Base-by-base conservation (phyloP, 2,113 vertebrate species). In the Pseudopipra pipra region DNA sequence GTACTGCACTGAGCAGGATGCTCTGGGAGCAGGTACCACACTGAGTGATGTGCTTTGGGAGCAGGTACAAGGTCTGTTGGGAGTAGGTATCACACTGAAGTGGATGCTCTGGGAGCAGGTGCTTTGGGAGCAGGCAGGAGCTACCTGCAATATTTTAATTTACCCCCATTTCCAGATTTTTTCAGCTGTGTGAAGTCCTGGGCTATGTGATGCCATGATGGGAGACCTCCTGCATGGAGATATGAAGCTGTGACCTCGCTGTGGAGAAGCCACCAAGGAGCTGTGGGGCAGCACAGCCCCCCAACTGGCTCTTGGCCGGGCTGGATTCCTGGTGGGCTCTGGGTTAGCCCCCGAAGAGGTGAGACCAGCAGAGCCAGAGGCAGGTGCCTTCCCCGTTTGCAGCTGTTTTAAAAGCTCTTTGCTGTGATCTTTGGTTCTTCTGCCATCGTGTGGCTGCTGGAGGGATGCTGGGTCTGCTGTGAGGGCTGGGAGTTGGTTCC, bases 371-470 rank as follows among this genome's bases (percentile, higher is more conserved):
- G 25, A 30, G 8, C 31, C 59, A 54, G 12, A n/a, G 44, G 4
- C 63, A 37, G 46, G 9, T 12, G 28, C n/a, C 22, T 71, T 28
- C 5, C 31, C 31, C 9, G 7, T 9, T 24, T 2, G 59, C 52
- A 59, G 52, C 33, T 23, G 2, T 59, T 78, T 51, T 39, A 3
- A 11, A 44, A 9, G 46, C 0, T 1, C 24, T 49, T 49, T n/a
- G 77, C 73, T 3, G 9, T 31, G 86, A 6, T 61, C n/a, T 75
- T 93, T 91, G 92, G 33, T 61, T 91, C 81, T 91, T 28, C 87
- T 82, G 96, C 95, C 95, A 96, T 59, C 87, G 39, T 91, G 95
- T 93, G 95, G 93, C 72, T 84, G 83, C 49, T 20, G 5, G 44
- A 51, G 80, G 63, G 59, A 68, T 19, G 68, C 87, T 41, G 84